phyloP scores from a whole-genome alignment of 2,888 invertebrate species.

The Drosophila emarginata region DNA sequence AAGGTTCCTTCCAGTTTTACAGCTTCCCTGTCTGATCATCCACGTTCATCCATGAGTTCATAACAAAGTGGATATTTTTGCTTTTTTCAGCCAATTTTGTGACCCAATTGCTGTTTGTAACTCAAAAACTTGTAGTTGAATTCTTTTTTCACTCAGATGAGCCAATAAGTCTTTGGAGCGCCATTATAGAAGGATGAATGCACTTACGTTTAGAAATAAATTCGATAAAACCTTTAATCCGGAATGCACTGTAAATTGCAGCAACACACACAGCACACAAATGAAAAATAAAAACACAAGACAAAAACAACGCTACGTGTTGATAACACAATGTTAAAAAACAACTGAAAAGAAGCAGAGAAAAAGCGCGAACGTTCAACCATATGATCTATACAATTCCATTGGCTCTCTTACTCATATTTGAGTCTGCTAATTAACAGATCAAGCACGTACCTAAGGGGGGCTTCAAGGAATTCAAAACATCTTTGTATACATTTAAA shows the following conservation, averaged over 20 bases:
- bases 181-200: slow-evolving; percentile 39
- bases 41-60: background rate
- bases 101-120: slow-evolving; percentile 34
- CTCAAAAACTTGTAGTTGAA: slow-evolving; percentile 15
- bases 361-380: slow-evolving; percentile 31
- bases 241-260: slow-evolving; percentile 27
- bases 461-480: no score
- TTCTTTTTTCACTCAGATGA: background rate
- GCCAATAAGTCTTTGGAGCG: slow-evolving; percentile 44
- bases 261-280: slow-evolving; percentile 17
- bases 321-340: slow-evolving; percentile 51
- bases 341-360: slow-evolving; percentile 48
- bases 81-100: slow-evolving; percentile 7
- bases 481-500: no score
- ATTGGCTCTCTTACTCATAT: background rate
- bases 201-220: slow-evolving; percentile 22
- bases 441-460: background rate
- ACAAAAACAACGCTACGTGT: slow-evolving; percentile 57
- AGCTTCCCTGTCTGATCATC: background rate
- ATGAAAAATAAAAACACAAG: slow-evolving; percentile 42
- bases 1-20: background rate
- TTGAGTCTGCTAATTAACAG: slow-evolving; percentile 2
- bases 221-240: slow-evolving; percentile 37
- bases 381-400: slow-evolving; percentile 54
- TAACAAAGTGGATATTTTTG: background rate